Evolutionary conservation across 2,797 vertebrate genomes (phyloP), one percentile per base, ranked within the genome.

Genomic region (Enteromius paludinosus): DNA sequence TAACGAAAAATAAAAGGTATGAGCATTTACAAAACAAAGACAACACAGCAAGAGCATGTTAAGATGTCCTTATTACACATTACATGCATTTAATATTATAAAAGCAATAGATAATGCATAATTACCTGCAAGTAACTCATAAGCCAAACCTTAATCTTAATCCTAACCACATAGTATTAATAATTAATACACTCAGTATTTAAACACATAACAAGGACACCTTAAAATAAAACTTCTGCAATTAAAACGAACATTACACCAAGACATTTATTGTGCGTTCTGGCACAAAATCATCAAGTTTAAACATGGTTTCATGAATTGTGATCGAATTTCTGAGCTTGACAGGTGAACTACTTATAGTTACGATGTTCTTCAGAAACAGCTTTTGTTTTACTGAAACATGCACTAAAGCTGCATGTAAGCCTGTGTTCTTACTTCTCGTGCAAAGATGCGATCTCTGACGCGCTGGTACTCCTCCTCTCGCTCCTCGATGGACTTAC

Each of bases 391-490:
- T 35, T 3, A 20, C 64, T 23, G 65, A 68, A 41, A 43, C 20
- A 9, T 43, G 65, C 10, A 43, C 41, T 62, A 64, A 18, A 33
- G 61, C 61, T 33, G 65, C 65, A n/a, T 68, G 14, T 45, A 45
- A 25, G 56, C 23, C 56, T 2, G 23, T 28, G 25, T 8, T 62
- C 59, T 30, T 93, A 99, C 98, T 96, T 99, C 98, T 89, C 97
- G 96, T 88, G 98, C 98, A 95, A 99, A 99, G 90, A 99, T 99
- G 90, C 98, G 95, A 94, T 99, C 98, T 94, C 98, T 96, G 93
- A 97, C 98, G 88, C 98, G 95, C 92, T 99, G 98, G 92, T 99
- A 99, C 88, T 99, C 98, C 83, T 99, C 98, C 90, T 99, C 98
- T 87, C 98, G 92, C 92, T 99, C 98, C 91, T 99, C 97, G 89